These are phyloP conservation scores for Cromileptes altivelis DNA, from an alignment of 2,113 vertebrate genomes.

Conservation along the genomic window DNA sequence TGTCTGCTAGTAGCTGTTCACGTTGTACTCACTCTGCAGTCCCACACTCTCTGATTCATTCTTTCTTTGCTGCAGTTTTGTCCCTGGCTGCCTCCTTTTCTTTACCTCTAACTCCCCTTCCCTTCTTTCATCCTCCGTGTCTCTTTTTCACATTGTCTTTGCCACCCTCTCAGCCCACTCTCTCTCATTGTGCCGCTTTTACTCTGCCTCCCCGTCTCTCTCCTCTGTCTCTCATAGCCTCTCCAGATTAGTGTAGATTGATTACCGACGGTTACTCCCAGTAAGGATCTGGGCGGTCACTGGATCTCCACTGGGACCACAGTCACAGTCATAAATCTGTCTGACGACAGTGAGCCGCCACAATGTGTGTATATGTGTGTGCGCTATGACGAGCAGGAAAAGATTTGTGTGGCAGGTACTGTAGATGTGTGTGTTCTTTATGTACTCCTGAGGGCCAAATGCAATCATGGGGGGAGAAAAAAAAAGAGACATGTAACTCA, in stretches of 20 bases:
- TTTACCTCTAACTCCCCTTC: not conserved
- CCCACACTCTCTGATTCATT: conserved; percentile 42
- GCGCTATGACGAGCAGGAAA: conserved; percentile 14
- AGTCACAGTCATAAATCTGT: conserved; percentile 65
- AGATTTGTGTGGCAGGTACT: conserved; percentile 36
- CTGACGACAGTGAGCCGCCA: conserved; percentile 30
- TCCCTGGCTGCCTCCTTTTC: conserved; percentile 8
- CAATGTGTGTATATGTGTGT: conserved; percentile 16
- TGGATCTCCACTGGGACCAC: conserved; percentile 41
- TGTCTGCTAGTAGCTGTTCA: conserved; percentile 24
- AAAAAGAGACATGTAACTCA: conserved; percentile 32
- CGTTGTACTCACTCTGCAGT: conserved; percentile 4
- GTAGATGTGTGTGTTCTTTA: conserved; percentile 31
- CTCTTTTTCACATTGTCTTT: not conserved
- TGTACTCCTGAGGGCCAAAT: conserved; percentile 50
- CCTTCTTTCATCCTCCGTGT: not conserved
- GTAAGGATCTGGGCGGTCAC: conserved; percentile 71
- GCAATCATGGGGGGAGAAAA: conserved; percentile 33
- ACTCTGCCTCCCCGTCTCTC: conserved; percentile 10
- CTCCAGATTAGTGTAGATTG: conserved; percentile 73
- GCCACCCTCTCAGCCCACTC: conserved; percentile 6
- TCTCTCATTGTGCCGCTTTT: not conserved
- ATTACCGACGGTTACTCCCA: conserved; percentile 55
- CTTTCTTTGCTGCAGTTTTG: conserved; percentile 12
- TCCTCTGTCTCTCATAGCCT: conserved; percentile 23